Conservation (phyloP, 2,888 invertebrate genomes). For the Nomada ruficornis region DNA sequence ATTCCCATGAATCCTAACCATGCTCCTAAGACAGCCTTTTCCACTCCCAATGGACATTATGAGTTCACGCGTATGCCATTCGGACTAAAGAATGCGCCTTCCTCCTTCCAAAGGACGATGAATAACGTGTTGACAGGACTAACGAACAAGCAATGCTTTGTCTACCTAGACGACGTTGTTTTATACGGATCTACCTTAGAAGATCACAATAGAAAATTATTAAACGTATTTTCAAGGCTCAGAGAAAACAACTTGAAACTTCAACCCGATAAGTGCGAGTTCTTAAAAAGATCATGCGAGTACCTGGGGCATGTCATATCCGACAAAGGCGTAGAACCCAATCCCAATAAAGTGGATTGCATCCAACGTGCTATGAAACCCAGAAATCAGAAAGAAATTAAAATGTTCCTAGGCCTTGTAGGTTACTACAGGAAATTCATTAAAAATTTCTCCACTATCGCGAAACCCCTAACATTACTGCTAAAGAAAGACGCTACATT, state of each 20-base stretch:
- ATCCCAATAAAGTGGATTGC: background rate
- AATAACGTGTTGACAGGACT: conserved; percentile 65
- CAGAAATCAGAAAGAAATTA: background rate
- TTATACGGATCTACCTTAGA: conserved; percentile 36
- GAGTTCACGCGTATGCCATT: background rate
- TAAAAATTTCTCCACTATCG: conserved; percentile 36
- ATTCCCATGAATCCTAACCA: background rate
- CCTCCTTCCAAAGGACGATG: background rate
- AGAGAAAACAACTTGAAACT: conserved; percentile 36
- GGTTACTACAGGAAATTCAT: conserved; percentile 49
- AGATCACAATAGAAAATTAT: conserved; percentile 18
- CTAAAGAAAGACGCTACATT: conserved; percentile 37
- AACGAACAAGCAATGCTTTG: conserved; percentile 7
- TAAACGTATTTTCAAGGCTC: conserved; percentile 22
- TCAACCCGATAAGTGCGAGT: background rate
- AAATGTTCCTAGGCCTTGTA: background rate
- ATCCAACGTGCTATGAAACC: conserved; percentile 9
- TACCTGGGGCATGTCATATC: conserved; percentile 5
- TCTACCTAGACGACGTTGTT: conserved; percentile 46
- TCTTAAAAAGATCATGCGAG: conserved; percentile 10
- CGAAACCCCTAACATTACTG: conserved; percentile 36
- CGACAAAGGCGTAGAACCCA: background rate
- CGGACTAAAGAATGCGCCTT: background rate
- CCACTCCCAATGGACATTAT: background rate
- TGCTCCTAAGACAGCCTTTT: background rate